Evolutionary conservation across 2,888 invertebrate species (phyloP).

Genomic region (Cantharis rufa): DNA sequence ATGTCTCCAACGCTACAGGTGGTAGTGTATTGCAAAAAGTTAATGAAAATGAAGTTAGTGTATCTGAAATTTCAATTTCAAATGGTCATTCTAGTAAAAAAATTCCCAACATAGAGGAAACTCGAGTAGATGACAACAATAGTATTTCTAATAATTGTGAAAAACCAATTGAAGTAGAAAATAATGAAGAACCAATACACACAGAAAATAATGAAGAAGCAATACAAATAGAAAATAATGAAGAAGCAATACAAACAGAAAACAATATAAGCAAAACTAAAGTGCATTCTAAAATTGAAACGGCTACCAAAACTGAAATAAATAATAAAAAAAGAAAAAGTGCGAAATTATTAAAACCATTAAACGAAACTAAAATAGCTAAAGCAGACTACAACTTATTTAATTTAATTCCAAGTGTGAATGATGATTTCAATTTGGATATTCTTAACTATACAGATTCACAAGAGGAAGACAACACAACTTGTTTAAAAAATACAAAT

Average conservation of each 20-base stretch:
- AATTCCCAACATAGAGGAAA: background rate
- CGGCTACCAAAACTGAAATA: background rate
- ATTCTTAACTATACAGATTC: constrained; percentile 1
- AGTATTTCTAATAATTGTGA: background rate
- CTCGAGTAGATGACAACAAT: background rate
- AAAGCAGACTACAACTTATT: constrained; percentile 38
- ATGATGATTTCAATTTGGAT: constrained; percentile 37
- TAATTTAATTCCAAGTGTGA: constrained; percentile 41
- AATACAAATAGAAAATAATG: background rate
- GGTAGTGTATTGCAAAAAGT: background rate
- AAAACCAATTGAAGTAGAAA: background rate
- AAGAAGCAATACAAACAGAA: background rate
- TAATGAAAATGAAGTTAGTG: background rate
- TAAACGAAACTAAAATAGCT: constrained; percentile 36
- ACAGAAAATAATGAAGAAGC: background rate
- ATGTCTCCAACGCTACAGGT: background rate
- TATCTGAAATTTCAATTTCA: background rate
- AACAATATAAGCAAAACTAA: background rate
- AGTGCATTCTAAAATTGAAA: background rate
- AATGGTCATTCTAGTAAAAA: background rate
- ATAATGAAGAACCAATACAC: background rate
- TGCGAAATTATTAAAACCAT: constrained; percentile 4
- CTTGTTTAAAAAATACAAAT: background rate
- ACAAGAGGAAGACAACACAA: background rate
- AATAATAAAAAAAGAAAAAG: constrained; percentile 13